A percentile compares a stretch with the other conserved stretches of the same genome.
phyloP scores from a whole-genome alignment of 1,140 invertebrate genomes.

The Medauroidea extradentata region DNA sequence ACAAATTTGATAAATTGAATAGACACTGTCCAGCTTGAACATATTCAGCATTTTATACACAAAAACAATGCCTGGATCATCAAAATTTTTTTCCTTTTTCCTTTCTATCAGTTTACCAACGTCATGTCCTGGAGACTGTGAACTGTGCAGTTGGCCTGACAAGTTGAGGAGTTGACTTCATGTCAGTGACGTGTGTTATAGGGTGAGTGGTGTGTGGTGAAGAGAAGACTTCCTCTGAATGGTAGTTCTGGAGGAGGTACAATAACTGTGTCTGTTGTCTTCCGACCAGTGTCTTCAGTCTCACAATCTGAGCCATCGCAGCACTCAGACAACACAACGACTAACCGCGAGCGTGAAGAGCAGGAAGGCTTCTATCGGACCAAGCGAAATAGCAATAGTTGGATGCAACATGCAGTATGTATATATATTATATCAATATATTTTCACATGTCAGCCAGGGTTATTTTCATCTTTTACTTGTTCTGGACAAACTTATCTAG shows the following conservation, averaged over 20 bases:
- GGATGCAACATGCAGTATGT: constrained; percentile 46
- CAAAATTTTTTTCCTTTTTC: too few species aligned
- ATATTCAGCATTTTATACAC: too few species aligned
- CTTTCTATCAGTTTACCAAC: too few species aligned
- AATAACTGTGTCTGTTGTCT: constrained; percentile 50
- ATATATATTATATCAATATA: background rate
- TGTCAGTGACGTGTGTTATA: constrained; percentile 17
- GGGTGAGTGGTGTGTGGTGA: constrained; percentile 23
- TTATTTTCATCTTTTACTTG: too few species aligned
- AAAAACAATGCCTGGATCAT: too few species aligned
- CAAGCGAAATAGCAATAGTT: constrained; percentile 42
- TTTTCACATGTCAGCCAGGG: background rate
- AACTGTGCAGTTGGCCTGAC: too few species aligned
- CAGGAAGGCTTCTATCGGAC: constrained; percentile 24
- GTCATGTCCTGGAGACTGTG: too few species aligned
- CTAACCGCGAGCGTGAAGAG: constrained; percentile 23
- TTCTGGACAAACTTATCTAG: too few species aligned
- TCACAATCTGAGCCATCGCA: constrained; percentile 36
- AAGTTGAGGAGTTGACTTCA: too few species aligned
- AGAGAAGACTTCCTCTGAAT: constrained; percentile 34
- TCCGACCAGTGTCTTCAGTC: constrained; percentile 47
- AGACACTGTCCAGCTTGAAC: too few species aligned
- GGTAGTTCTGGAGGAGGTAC: constrained; percentile 39
- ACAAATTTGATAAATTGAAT: too few species aligned
- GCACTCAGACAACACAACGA: constrained; percentile 22